Percentiles rank a stretch among this genome's conserved stretches.
Conservation (phyloP, 2,797 vertebrate species). For the Mus caroli region DNA sequence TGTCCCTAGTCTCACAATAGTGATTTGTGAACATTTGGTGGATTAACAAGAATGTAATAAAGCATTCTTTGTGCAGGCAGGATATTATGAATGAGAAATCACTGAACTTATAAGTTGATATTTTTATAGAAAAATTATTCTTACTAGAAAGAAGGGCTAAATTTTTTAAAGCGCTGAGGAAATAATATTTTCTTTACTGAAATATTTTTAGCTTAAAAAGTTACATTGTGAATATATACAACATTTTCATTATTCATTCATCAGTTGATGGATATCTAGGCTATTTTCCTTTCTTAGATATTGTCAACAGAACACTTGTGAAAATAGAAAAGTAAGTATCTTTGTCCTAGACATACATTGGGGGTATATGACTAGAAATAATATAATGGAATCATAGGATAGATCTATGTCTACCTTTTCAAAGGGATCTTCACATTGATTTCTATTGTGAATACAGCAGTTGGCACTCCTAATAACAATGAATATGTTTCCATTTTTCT, state of each 20-base stretch:
- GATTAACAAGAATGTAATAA: not conserved
- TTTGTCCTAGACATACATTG: not conserved
- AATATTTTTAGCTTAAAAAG: not conserved
- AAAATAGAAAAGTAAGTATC: not conserved
- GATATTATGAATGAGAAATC: not conserved
- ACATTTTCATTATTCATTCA: not conserved
- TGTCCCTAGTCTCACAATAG: not conserved
- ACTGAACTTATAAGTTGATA: not conserved
- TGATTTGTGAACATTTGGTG: not conserved
- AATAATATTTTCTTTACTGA: not conserved
- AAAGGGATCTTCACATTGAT: not conserved
- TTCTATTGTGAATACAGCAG: not conserved
- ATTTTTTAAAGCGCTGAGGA: not conserved
- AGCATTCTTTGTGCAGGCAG: not conserved
- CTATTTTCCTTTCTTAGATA: not conserved
- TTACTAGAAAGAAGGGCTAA: not conserved
- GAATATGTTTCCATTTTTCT: not conserved
- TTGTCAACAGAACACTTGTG: not conserved
- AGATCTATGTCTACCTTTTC: not conserved
- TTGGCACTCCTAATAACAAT: not conserved
- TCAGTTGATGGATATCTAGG: not conserved
- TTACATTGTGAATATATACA: not conserved
- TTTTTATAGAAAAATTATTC: not conserved
- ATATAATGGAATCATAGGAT: not conserved
- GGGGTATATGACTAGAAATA: not conserved